Evolutionary conservation across 2,113 vertebrate genomes (phyloP).

Genomic region (Vulpes lagopus): DNA sequence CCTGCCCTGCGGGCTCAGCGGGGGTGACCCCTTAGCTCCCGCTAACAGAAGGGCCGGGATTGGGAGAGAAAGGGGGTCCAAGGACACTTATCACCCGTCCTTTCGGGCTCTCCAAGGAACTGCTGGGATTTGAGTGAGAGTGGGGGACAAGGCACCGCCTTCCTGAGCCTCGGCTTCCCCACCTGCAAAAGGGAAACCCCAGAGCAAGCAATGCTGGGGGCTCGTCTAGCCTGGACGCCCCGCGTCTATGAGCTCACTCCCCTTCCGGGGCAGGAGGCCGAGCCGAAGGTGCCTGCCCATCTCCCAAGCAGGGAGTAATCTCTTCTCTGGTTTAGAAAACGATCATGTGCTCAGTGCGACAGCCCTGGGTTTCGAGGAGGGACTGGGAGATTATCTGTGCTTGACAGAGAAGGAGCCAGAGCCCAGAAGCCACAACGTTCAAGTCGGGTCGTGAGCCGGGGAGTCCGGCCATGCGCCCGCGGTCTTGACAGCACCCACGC

Average conservation of each 20-base stretch:
- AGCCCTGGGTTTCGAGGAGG: neutral
- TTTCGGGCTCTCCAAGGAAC: neutral
- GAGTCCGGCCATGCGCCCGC: neutral
- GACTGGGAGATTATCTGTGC: neutral
- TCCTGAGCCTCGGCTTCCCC: neutral
- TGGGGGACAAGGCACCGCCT: neutral
- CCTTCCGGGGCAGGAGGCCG: neutral
- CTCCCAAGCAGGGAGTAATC: neutral
- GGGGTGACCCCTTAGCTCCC: neutral
- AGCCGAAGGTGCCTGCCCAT: neutral
- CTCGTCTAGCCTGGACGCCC: neutral
- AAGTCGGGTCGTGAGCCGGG: neutral
- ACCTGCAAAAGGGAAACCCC: neutral
- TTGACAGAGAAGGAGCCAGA: neutral
- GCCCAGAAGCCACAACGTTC: neutral
- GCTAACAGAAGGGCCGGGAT: neutral
- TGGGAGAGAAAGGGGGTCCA: too few species aligned
- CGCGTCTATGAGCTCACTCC: neutral
- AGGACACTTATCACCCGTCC: neutral
- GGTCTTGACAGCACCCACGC: rapidly evolving
- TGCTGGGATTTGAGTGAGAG: neutral
- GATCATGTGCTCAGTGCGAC: neutral
- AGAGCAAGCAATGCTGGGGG: neutral
- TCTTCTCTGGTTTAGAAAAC: neutral
- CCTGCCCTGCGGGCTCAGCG: rapidly evolving